A percentile compares a stretch with the other conserved stretches of the same genome.
phyloP scores from a whole-genome alignment of 2,797 vertebrate species.

The Anguilla megastoma region DNA sequence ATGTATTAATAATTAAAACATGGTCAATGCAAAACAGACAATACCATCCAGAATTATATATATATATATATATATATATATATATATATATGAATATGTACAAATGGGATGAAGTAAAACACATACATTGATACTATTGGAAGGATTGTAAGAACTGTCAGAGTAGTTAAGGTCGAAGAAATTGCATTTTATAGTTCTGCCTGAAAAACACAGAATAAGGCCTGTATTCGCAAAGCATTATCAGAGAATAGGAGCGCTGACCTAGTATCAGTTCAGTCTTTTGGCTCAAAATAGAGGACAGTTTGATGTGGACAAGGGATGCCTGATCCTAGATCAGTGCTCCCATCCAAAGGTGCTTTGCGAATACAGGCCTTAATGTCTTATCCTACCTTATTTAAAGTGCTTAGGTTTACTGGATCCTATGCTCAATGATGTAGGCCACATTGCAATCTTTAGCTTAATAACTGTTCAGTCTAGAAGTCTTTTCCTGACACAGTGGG shows the following conservation, averaged over 20 bases:
- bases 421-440: not conserved
- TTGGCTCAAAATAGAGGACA: too few relatives aligned
- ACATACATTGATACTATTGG: not conserved
- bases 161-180: not conserved
- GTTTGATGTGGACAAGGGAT: too few relatives aligned
- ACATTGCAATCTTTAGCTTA: not conserved
- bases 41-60: not conserved
- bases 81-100: not conserved
- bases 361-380: not conserved
- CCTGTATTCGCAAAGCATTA: not conserved
- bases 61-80: not conserved
- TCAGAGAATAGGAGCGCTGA: too few relatives aligned
- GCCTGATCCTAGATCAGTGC: too few relatives aligned
- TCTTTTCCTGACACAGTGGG: not conserved
- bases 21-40: too few relatives aligned
- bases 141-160: not conserved
- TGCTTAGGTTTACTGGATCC: not conserved
- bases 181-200: not conserved
- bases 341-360: not conserved
- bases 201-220: not conserved
- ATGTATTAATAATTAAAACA: too few relatives aligned
- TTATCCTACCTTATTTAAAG: not conserved
- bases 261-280: too few relatives aligned
- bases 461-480: constrained; percentile 3
- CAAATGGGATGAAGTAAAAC: not conserved